Evolutionary conservation across 1,140 invertebrate genomes (phyloP), one percentile per base, ranked within the genome.

Genomic region (Trichonephila inaurata): DNA sequence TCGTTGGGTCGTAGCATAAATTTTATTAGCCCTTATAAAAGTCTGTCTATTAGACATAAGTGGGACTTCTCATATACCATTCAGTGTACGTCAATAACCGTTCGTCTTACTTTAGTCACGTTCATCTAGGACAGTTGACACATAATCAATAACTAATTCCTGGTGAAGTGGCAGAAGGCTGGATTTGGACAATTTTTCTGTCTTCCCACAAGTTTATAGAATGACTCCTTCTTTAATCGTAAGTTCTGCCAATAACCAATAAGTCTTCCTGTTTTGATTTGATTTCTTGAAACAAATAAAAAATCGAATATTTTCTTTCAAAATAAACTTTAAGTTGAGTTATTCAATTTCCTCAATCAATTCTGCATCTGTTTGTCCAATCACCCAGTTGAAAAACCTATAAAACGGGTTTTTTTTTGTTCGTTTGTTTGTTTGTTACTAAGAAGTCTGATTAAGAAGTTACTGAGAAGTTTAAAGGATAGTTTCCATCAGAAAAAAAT

Each of bases 121-220:
- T 64, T 33, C 10, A 40, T 66, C 86, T 1, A 14, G n/a, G 16
- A 28, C 60, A 64, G 61, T 12, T 40, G 86, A 64, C 62, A 64
- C 51, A 64, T 88, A 88, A 88, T 88, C 86, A 64, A 88, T 88
- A 40, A 62, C 24, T 62, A 64, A n/a, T 85, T 85, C 33, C 51
- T 51, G 14, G 14, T 60, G 14, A 64, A 88, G 60, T 40, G 33
- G 86, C 61, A 28, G 51, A 28, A 64, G 86, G 86, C 40, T 5
- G n/a, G 16, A 77, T 77, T 19, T 28, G 44, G 44, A 14, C 44
- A n/a, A 24, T 83, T 24, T 83, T 51, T 60, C 51, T 18, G 14
- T 5, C 24, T 7, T 33, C 33, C 28, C 28, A 18, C 5, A 18
- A 14, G 66, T 2, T 28, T 69, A 28, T 3, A 24, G 24, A n/a